Base-by-base conservation (phyloP, 2,113 vertebrate species). In the Puffinus mauretanicus region DNA sequence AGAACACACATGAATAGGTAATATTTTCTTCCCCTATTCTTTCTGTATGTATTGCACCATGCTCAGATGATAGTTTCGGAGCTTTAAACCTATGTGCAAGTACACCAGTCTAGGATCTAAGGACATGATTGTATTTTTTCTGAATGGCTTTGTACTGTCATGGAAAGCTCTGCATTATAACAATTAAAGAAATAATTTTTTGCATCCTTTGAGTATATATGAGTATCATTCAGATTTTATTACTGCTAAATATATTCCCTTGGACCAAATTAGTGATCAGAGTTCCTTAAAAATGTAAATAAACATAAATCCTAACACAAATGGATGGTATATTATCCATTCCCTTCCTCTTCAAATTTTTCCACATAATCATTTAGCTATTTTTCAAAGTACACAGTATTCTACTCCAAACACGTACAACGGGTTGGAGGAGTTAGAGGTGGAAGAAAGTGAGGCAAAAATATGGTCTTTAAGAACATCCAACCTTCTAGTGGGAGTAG, bases 351-450 rank as follows among this genome's bases (percentile, higher is more conserved):
- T 40, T 22, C 8, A 36, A 51, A 69, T 24, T 52, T 62, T 87
- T 66, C 10, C 30, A 69, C 7, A 14, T n/a, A 36, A 38, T 7
- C 27, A 17, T 82, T 61, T 72, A 20, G 1, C 5, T 2, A 11
- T 22, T 76, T 85, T 73, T 66, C 11, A 51, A 66, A 93, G 34
- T 29, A 64, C 16, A 36, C 8, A 14, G 2, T 47, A 34, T 78
- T 83, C 24, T 40, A 18, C 8, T 71, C 9, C 55, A 42, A 55
- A 82, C 7, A 60, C 2, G 5, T 67, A 24, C 6, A 61, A 3
- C 0, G 2, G 1, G 2, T 51, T 88, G 27, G 7, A 73, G 12
- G 16, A 3, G 1, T 0, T 58, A 11, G n/a, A 83, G 8, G 15
- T 11, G 36, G 25, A 93, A 83, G 34, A 73, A 83, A 73, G 8